A percentile compares a stretch with the other conserved stretches of the same genome.
phyloP scores from a whole-genome alignment of 2,113 vertebrate species.

The Mormoops blainvillei region DNA sequence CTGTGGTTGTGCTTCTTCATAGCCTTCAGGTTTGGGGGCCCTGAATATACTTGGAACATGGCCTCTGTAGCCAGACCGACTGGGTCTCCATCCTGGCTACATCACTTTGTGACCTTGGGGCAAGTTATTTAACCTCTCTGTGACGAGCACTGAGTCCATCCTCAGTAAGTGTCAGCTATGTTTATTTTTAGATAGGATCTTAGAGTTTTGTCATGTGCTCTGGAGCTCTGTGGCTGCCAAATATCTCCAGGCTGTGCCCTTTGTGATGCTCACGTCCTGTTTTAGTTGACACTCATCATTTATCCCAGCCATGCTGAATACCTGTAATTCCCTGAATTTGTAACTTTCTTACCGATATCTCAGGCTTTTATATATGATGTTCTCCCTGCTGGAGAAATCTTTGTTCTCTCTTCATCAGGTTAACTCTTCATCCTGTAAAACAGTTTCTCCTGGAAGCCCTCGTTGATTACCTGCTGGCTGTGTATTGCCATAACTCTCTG shows the following conservation, averaged over 20 bases:
- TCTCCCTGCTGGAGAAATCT: not conserved
- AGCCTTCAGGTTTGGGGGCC: not conserved
- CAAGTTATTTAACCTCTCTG: not conserved
- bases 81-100: not conserved
- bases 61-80: not conserved
- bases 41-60: not conserved
- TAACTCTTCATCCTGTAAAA: not conserved
- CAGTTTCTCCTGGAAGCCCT: not conserved
- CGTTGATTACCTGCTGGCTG: not conserved
- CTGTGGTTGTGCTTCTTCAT: not conserved
- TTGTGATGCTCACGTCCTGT: not conserved
- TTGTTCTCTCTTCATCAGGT: not conserved
- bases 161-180: not conserved
- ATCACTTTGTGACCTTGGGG: not conserved
- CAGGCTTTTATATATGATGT: not conserved
- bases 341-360: not conserved
- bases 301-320: not conserved
- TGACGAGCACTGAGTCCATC: not conserved
- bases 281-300: not conserved
- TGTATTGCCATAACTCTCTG: not conserved
- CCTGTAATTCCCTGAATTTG: not conserved
- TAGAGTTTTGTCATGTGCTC: not conserved
- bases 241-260: not conserved
- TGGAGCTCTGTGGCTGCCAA: not conserved
- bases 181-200: not conserved